Percentiles rank a stretch among this genome's conserved stretches.
phyloP scores from a whole-genome alignment of 1,140 invertebrate genomes.

The Thaumatotibia leucotreta region DNA sequence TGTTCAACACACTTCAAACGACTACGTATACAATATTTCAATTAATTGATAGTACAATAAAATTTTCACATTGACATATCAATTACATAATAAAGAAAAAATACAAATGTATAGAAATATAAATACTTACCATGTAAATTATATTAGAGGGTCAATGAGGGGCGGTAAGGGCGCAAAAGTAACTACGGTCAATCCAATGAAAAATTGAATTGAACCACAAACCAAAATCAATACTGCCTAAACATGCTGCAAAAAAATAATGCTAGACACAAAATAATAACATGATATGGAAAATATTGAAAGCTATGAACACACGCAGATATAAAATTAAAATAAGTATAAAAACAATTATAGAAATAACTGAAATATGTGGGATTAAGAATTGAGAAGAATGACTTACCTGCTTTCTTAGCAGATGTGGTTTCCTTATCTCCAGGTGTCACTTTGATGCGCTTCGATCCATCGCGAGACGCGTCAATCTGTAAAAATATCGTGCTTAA shows the following conservation, averaged over 20 bases:
- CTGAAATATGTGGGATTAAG: conserved; percentile 16
- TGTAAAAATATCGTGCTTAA: conserved; percentile 28
- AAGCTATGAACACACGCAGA: conserved; percentile 64
- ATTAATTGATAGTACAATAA: background rate
- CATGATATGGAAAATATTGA: conserved; percentile 10
- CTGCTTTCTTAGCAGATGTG: conserved; percentile 24
- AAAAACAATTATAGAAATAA: conserved; percentile 18
- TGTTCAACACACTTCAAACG: background rate
- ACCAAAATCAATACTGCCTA: background rate
- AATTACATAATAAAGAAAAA: background rate
- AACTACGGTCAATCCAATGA: background rate
- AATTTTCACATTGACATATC: background rate
- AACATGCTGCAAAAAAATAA: conserved; percentile 14
- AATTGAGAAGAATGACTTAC: conserved; percentile 23
- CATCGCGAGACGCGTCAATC: conserved; percentile 51
- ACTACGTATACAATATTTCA: background rate
- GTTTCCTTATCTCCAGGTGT: conserved; percentile 36
- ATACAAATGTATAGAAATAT: background rate
- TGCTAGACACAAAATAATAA: conserved; percentile 15
- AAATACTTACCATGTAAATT: conserved; percentile 10
- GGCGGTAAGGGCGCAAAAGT: background rate
- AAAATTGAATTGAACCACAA: background rate
- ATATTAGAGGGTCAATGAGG: background rate
- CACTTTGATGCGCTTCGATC: conserved; percentile 49
- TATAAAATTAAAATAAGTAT: conserved; percentile 14